phyloP scores from a whole-genome alignment of 2,888 invertebrate genomes.

The Galerucella nymphaeae region DNA sequence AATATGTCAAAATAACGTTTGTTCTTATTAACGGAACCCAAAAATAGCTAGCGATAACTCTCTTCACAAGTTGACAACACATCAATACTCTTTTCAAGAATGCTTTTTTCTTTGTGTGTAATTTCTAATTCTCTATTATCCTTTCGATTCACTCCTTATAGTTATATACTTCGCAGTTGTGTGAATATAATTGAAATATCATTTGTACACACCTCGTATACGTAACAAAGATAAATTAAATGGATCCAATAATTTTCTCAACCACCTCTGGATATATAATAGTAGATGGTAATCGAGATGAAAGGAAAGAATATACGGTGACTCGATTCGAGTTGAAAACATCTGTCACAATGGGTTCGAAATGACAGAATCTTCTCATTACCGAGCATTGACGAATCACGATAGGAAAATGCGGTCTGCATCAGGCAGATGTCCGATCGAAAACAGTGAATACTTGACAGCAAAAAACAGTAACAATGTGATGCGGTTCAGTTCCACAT shows the following conservation, averaged over 20 bases:
- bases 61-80: too few relatives aligned
- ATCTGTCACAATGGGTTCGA: slow-evolving; percentile 43
- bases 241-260: slow-evolving; percentile 24
- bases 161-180: too few relatives aligned
- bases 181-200: too few relatives aligned
- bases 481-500: slow-evolving; percentile 19
- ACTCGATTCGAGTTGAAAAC: slow-evolving; percentile 38
- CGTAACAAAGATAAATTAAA: not conserved
- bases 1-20: too few relatives aligned
- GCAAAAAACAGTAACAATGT: slow-evolving; percentile 45
- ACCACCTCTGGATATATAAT: slow-evolving; percentile 36
- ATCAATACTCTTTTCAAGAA: too few relatives aligned
- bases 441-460: slow-evolving; percentile 42
- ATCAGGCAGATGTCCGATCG: slow-evolving; percentile 42
- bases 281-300: slow-evolving; percentile 41
- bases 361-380: slow-evolving; percentile 48
- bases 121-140: too few relatives aligned
- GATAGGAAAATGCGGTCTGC: slow-evolving; percentile 41
- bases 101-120: too few relatives aligned
- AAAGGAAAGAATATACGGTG: slow-evolving; percentile 31
- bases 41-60: too few relatives aligned
- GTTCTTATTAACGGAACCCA: too few relatives aligned
- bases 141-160: too few relatives aligned
- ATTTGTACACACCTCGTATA: not conserved
- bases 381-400: slow-evolving; percentile 45